These are phyloP conservation scores for Sarcophaga variegata DNA, from an alignment of 2,888 invertebrate genomes.

Conservation along the genomic window DNA sequence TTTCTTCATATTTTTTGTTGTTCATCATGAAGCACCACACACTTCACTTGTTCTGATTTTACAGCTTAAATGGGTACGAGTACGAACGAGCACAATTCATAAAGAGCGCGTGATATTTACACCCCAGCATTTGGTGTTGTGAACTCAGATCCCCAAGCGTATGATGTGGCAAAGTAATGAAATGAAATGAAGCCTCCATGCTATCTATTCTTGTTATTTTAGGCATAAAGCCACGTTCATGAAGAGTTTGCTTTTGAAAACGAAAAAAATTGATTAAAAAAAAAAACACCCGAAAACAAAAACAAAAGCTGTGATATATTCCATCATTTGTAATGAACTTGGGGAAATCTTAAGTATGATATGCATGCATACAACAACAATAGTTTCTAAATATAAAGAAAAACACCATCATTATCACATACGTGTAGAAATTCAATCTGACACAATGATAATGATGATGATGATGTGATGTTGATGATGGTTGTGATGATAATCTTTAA, in stretches of 20 bases:
- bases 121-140: slow-evolving; percentile 13
- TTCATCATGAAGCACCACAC: slow-evolving; percentile 40
- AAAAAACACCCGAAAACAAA: neutral
- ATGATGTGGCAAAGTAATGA: slow-evolving; percentile 6
- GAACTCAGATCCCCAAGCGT: neutral
- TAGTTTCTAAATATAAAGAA: slow-evolving; percentile 4
- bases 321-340: slow-evolving; percentile 64
- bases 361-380: slow-evolving; percentile 23
- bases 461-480: too few species aligned
- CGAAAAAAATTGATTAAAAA: neutral
- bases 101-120: slow-evolving; percentile 42
- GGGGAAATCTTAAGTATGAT: slow-evolving; percentile 20
- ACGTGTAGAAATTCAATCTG: slow-evolving; percentile 44
- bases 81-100: neutral
- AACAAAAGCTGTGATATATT: slow-evolving; percentile 52
- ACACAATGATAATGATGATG: slow-evolving; percentile 29
- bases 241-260: slow-evolving; percentile 35
- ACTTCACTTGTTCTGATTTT: slow-evolving; percentile 53
- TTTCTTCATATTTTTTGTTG: neutral
- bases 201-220: slow-evolving; percentile 42
- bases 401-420: slow-evolving; percentile 9
- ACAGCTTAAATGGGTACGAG: neutral
- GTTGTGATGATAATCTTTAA: too few species aligned
- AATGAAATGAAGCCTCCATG: slow-evolving; percentile 37
- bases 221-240: slow-evolving; percentile 63